A percentile compares a stretch with the other conserved stretches of the same genome.
These are phyloP conservation scores for Ambastaia sidthimunki DNA, from an alignment of 2,797 vertebrate genomes.

Conservation along the genomic window DNA sequence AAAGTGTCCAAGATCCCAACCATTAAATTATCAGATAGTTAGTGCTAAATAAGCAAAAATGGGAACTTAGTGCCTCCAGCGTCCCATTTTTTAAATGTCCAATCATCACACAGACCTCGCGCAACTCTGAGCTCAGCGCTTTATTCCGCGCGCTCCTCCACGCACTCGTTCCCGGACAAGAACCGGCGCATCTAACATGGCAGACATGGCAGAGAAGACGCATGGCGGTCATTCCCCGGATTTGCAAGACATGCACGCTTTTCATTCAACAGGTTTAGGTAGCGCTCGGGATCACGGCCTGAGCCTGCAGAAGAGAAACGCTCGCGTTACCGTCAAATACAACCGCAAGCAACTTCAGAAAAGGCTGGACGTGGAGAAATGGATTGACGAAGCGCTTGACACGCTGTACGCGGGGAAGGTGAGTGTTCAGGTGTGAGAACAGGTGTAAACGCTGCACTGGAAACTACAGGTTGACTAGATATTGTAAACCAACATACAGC, in stretches of 20 bases:
- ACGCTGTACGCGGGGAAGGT: conserved; percentile 84
- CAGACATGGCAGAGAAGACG: conserved; percentile 52
- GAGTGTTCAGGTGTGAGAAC: conserved; percentile 55
- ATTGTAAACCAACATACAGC: not conserved
- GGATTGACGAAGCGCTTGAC: conserved; percentile 86
- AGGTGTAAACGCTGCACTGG: not conserved
- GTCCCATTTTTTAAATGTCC: not conserved
- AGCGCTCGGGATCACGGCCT: conserved; percentile 56
- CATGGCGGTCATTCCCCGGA: not conserved
- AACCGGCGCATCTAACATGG: conserved; percentile 35
- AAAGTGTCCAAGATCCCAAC: not conserved
- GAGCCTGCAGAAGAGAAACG: conserved; percentile 80
- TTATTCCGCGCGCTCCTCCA: not conserved
- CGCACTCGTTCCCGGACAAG: not conserved
- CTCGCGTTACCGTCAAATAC: conserved; percentile 91
- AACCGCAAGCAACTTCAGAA: conserved; percentile 88
- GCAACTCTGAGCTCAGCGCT: not conserved
- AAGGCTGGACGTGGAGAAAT: conserved; percentile 88
- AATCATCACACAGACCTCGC: conserved; percentile 17
- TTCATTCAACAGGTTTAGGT: conserved; percentile 1
- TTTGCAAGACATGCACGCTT: conserved; percentile 14
- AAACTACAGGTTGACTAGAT: not conserved
- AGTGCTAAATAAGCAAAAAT: not conserved
- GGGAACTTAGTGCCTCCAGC: no score
- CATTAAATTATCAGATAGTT: not conserved